Evolutionary conservation across 1,140 invertebrate genomes (phyloP), one percentile per base, ranked within the genome.

Genomic region (Antheraea pernyi): DNA sequence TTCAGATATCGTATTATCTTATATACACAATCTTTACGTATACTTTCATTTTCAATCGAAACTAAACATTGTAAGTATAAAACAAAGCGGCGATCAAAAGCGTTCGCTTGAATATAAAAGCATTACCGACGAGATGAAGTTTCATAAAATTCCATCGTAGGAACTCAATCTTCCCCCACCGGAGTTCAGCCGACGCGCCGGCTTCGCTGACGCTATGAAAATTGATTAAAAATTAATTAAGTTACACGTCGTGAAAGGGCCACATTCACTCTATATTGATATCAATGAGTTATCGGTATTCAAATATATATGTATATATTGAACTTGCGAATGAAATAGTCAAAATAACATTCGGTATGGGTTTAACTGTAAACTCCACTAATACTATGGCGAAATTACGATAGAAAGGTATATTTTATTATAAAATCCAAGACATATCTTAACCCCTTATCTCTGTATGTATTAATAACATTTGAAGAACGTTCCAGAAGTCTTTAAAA

Each of bases 141-240:
- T 77, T 77, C 73, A 73, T 72, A 74, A 77, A 77, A 77, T 75
- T 65, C 74, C 67, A 37, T 36, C 42, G 69, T 71, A 70, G 68
- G 73, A 72, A 74, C 70, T 74, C 76, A 74, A 77, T 77, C 75
- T 77, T 59, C 53, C 9, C 48, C 39, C 39, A 42, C 39, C 39
- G 11, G 39, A 11, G 39, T 13, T 2, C 46, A 9, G 46, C 46
- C 46, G 11, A 9, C 46, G 46, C 46, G 46, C 61, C 59, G 68
- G 66, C 53, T 67, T 30, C 46, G 16, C 22, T 46, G 36, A 66
- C 61, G 62, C 76, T 71, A 75, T 77, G 72, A 71, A 71, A 75
- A 71, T 39, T 77, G 73, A 77, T 77, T 77, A 77, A 77, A 77
- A 75, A 77, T 74, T 77, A 77, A 77, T 77, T 75, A 75, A 77